Evolutionary conservation across 2,888 invertebrate species (phyloP).

Genomic region (Amphipyra berbera): DNA sequence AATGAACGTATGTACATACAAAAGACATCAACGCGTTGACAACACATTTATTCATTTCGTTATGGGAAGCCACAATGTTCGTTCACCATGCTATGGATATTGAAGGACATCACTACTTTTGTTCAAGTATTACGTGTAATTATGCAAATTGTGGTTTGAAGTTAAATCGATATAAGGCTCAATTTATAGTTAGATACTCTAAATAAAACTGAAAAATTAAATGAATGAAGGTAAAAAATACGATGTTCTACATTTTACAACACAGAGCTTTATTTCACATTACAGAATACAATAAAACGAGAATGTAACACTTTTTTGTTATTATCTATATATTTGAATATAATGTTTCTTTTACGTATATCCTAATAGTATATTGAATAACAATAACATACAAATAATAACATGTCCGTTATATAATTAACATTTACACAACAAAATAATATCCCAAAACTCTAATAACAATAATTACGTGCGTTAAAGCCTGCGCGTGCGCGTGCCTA

Average conservation of each 20-base stretch:
- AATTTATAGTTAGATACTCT: too few species aligned
- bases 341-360: not conserved
- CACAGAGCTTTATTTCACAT: too few species aligned
- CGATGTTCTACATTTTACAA: too few species aligned
- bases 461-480: slow-evolving; percentile 18
- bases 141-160: too few species aligned
- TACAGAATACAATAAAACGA: too few species aligned
- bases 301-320: too few species aligned
- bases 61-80: not conserved
- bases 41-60: not conserved
- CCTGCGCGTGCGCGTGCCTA: not conserved
- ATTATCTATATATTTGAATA: too few species aligned
- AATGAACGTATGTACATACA: slow-evolving; percentile 6
- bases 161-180: too few species aligned
- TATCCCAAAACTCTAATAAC: not conserved
- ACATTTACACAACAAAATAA: slow-evolving; percentile 10
- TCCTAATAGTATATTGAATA: not conserved
- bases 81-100: not conserved
- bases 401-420: slow-evolving; percentile 8
- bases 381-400: not conserved
- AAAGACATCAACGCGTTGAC: slow-evolving; percentile 52
- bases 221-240: too few species aligned
- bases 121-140: too few species aligned
- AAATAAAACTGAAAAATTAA: too few species aligned
- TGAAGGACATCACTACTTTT: slow-evolving; percentile 9